Conservation (phyloP, 2,113 vertebrate genomes). For the Pseudorhombus dupliciocellatus region DNA sequence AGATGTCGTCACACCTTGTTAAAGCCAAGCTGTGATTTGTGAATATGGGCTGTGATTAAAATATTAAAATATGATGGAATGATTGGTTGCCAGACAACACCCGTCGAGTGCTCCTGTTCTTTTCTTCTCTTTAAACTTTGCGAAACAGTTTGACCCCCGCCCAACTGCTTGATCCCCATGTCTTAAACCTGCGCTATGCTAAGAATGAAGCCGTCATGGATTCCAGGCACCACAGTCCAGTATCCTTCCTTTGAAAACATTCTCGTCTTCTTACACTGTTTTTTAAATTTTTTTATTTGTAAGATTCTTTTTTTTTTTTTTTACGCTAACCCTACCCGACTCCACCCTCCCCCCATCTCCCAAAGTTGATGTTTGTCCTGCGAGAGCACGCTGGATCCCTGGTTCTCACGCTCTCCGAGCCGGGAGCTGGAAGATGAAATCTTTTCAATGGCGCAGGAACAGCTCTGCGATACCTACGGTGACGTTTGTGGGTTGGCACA, state of each 20-base stretch:
- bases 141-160: slow-evolving; percentile 16
- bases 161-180: slow-evolving; percentile 47
- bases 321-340: slow-evolving; percentile 1
- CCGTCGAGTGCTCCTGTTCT: slow-evolving; percentile 25
- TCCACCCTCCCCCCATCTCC: slow-evolving; percentile 14
- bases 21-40: background rate
- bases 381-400: slow-evolving; percentile 20
- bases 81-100: slow-evolving; percentile 18
- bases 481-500: slow-evolving; percentile 38
- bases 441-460: slow-evolving; percentile 50
- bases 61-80: background rate
- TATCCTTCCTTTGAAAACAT: slow-evolving; percentile 55
- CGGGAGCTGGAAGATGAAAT: slow-evolving; percentile 39
- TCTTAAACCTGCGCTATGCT: slow-evolving; percentile 69
- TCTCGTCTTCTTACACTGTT: slow-evolving; percentile 25
- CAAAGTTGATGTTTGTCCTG: slow-evolving; percentile 44
- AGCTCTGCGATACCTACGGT: slow-evolving; percentile 5
- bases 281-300: no score
- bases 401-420: slow-evolving; percentile 61
- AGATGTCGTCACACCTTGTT: no score
- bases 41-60: no score
- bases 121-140: slow-evolving; percentile 43
- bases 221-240: slow-evolving; percentile 64
- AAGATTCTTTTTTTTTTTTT: slow-evolving; percentile 3
- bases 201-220: slow-evolving; percentile 61